These are phyloP conservation scores for Spea multiplicata DNA, from an alignment of 2,113 vertebrate genomes.

Conservation along the genomic window DNA sequence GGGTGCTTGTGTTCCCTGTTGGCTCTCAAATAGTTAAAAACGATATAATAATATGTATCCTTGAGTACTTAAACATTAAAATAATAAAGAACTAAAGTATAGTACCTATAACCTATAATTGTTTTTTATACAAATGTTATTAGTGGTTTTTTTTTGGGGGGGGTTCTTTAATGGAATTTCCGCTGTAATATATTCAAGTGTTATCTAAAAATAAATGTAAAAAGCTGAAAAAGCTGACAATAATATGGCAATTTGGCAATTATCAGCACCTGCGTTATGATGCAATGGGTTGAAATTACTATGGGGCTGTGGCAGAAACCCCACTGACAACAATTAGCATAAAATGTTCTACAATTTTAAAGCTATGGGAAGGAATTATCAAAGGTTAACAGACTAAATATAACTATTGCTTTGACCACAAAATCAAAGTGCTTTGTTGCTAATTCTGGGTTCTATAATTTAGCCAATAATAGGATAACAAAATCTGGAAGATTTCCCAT, in stretches of 20 bases:
- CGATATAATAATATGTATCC: too few relatives aligned
- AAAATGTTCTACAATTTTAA: constrained; percentile 57
- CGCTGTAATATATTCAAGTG: constrained; percentile 50
- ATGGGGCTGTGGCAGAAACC: constrained; percentile 62
- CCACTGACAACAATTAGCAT: constrained; percentile 65
- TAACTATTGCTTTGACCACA: constrained; percentile 69
- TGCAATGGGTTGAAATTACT: constrained; percentile 60
- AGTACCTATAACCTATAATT: constrained; percentile 1
- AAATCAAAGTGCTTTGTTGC: constrained; percentile 69
- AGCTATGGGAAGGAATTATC: constrained; percentile 67
- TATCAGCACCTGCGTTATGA: constrained; percentile 64
- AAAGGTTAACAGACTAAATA: constrained; percentile 75
- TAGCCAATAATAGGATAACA: constrained; percentile 63
- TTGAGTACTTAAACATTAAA: not conserved
- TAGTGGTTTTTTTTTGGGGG: constrained; percentile 1
- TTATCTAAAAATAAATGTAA: constrained; percentile 51
- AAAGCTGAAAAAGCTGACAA: constrained; percentile 52
- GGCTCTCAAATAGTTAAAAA: too few relatives aligned
- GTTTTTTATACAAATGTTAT: not conserved
- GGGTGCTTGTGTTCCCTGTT: too few relatives aligned
- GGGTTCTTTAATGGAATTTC: constrained; percentile 21
- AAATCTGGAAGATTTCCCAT: constrained; percentile 59
- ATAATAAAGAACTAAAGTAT: constrained; percentile 6
- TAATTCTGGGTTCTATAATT: constrained; percentile 65
- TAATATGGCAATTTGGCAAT: constrained; percentile 53